phyloP scores from a whole-genome alignment of 1,140 invertebrate species.

The Myzus persicae region DNA sequence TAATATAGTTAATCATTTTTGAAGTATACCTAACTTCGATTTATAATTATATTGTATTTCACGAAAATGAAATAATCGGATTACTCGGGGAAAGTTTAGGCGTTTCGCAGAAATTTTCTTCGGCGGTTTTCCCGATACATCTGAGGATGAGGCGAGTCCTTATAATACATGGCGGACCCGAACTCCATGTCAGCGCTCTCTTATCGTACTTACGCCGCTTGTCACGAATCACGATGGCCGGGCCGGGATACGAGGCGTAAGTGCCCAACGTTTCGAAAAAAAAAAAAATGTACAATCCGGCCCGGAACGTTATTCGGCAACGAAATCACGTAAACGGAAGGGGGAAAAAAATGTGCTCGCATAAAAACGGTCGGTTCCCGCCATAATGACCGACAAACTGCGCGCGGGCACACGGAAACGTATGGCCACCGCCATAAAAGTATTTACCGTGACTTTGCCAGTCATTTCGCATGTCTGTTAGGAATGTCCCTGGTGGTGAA shows the following conservation, averaged over 20 bases:
- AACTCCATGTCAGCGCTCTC: not conserved
- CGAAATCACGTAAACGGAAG: conserved; percentile 6
- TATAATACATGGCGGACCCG: not conserved
- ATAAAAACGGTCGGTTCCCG: not conserved
- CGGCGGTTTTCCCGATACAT: not conserved
- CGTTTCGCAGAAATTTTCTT: not conserved
- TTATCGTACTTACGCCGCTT: not conserved
- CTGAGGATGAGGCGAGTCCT: not conserved
- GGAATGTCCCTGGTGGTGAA: conserved; percentile 13
- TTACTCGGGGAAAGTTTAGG: not conserved
- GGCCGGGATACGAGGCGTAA: not conserved
- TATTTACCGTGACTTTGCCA: conserved; percentile 28
- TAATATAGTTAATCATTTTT: not conserved
- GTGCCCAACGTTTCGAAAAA: not conserved
- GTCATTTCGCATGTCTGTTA: conserved; percentile 19
- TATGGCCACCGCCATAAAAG: conserved; percentile 4
- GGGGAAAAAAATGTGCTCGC: not conserved
- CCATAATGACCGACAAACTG: not conserved
- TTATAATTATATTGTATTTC: not conserved
- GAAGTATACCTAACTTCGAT: not conserved
- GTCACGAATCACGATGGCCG: not conserved
- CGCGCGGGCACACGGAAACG: not conserved
- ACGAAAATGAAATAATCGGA: not conserved
- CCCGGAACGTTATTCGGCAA: not conserved
- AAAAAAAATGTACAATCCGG: not conserved